Percentiles rank a stretch among this genome's conserved stretches.
Evolutionary conservation across 2,888 invertebrate genomes (phyloP).

Genomic region (Drosophila gaucha): DNA sequence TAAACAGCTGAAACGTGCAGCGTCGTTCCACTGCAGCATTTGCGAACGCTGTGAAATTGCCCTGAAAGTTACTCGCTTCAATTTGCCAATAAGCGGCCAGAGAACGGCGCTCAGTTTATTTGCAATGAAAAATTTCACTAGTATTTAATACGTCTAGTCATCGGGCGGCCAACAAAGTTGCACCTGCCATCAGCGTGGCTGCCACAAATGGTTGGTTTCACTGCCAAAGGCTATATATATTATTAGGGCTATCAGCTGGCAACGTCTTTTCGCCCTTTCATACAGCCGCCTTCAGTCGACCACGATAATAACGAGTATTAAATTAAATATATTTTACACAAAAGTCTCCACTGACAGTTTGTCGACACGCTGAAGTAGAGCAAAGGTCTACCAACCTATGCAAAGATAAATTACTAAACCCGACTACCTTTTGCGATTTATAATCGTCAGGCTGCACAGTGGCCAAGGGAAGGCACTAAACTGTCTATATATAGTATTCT

Average conservation of each 20-base stretch:
- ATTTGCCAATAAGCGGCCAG: slow-evolving; percentile 46
- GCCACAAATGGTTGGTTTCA: slow-evolving; percentile 7
- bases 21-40: slow-evolving; percentile 45
- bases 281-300: too few species aligned
- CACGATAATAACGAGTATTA: slow-evolving; percentile 5
- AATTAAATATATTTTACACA: slow-evolving; percentile 20
- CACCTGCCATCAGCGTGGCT: too few species aligned
- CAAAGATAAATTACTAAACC: slow-evolving; percentile 4
- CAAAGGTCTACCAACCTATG: too few species aligned
- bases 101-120: slow-evolving; percentile 10
- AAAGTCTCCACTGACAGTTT: slow-evolving; percentile 17
- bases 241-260: too few species aligned
- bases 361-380: slow-evolving; percentile 10
- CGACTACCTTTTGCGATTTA: slow-evolving; percentile 61
- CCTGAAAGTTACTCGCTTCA: slow-evolving; percentile 44
- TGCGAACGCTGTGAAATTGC: slow-evolving; percentile 45
- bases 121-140: slow-evolving; percentile 37
- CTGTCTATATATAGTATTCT: too few species aligned
- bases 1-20: slow-evolving; percentile 73
- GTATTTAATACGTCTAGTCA: slow-evolving; percentile 32
- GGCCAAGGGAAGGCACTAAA: too few species aligned
- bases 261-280: too few species aligned
- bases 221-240: too few species aligned
- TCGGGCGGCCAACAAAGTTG: slow-evolving; percentile 26
- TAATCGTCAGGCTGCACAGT: slow-evolving; percentile 54